Conservation (phyloP, 2,888 invertebrate genomes). For the Thalpophila matura region DNA sequence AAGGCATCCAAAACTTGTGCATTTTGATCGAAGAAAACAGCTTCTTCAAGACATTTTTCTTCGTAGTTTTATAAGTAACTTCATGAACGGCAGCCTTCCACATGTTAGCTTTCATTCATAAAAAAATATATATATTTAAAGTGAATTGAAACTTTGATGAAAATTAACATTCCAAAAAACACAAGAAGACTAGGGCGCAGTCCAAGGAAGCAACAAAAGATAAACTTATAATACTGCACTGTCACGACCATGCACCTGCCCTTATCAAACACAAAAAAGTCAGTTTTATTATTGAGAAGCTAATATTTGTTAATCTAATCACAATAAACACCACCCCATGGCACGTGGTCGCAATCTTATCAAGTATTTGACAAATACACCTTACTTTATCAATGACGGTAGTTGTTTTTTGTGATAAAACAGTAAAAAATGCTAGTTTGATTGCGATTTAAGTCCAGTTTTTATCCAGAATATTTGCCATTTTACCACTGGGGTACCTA, state of each 20-base stretch:
- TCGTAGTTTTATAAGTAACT: not conserved
- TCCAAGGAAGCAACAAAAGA: conserved; percentile 35
- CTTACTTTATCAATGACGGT: conserved; percentile 58
- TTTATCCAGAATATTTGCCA: not conserved
- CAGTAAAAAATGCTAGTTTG: conserved; percentile 20
- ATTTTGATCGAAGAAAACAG: not conserved
- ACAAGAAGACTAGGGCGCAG: not conserved
- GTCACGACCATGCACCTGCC: conserved; percentile 64
- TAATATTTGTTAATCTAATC: conserved; percentile 82
- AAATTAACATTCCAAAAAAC: not conserved
- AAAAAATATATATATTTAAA: too few species aligned
- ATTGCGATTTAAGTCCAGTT: not conserved
- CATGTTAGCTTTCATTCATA: too few species aligned
- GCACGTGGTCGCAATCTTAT: conserved; percentile 73
- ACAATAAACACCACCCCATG: conserved; percentile 63
- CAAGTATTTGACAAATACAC: conserved; percentile 69
- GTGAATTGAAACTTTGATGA: too few species aligned
- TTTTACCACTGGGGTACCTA: not conserved
- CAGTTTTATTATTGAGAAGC: conserved; percentile 61
- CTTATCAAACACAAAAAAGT: conserved; percentile 58
- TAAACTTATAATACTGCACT: conserved; percentile 47
- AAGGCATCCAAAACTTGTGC: not conserved
- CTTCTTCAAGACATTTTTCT: not conserved
- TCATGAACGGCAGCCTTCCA: not conserved
- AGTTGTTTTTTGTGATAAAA: conserved; percentile 31